Base-by-base conservation (phyloP, 2,113 vertebrate species). In the Pontoporia blainvillei region DNA sequence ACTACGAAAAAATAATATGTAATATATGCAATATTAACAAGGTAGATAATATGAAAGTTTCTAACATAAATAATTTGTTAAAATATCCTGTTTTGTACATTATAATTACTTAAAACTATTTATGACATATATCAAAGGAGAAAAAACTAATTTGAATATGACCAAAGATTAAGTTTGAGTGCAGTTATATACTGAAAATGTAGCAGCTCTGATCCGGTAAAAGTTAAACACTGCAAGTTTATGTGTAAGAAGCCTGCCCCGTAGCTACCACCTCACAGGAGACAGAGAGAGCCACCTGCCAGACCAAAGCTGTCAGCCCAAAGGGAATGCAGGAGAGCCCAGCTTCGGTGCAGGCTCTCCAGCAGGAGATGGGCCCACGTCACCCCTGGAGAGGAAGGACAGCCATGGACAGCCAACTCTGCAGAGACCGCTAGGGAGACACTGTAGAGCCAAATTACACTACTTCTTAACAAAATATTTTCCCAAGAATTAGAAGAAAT, bases 381-480 rank as follows among this genome's bases (percentile, higher is more conserved):
- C 7, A 3, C 18, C 20, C 54, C 18, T 57, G 54, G 20, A 21
- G 18, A 57, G 54, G 44, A 29, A n/a, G 31, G 46, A 20, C 49
- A 8, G 75, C 31, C 75, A 25, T 3, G 6, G 20, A 23, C 49
- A 46, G 0, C 20, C 0, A 1, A 3, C 49, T 10, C 62, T 6
- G 0, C 34, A 8, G 20, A n/a, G 20, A 20, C 34, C 3, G 21
- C 49, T 0, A 23, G 34, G 49, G 23, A 4, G 5, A 21, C 3
- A 27, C 21, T n/a, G 69, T 15, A 64, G 8, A 46, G 73, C 9
- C n/a, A 12, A 67, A 27, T 2, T 7, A 36, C 1, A 15, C 15
- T 12, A 13, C 13, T 14, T 46, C 59, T 64, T 46, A 76, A 89
- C 23, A 78, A 14, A 57, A 31, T 31, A 23, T 14, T 36, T 46